Evolutionary conservation across 2,888 invertebrate genomes (phyloP).

Genomic region (Oligia latruncula): DNA sequence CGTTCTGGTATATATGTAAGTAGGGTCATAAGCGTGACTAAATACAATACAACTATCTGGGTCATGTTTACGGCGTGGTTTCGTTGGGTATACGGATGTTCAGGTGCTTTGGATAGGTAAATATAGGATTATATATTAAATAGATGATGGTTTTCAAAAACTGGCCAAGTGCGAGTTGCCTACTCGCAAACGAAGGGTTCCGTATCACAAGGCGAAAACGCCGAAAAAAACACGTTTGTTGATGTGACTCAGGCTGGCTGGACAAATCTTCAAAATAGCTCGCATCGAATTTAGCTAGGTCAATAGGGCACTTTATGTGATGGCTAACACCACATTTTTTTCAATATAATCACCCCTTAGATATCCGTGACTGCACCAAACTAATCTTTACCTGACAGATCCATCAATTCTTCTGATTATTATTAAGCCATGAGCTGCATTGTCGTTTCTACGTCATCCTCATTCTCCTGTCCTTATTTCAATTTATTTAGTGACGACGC

Average conservation of each 20-base stretch:
- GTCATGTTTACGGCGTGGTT: slow-evolving; percentile 35
- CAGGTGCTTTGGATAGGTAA: background rate
- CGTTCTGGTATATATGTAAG: background rate
- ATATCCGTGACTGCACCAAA: background rate
- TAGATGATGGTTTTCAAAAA: background rate
- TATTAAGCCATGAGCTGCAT: background rate
- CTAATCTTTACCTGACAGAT: background rate
- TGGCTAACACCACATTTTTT: too few relatives aligned
- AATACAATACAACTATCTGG: slow-evolving; percentile 48
- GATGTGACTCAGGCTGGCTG: too few relatives aligned
- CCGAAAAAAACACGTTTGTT: too few relatives aligned
- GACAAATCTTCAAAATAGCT: too few relatives aligned
- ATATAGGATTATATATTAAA: background rate
- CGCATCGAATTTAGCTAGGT: too few relatives aligned
- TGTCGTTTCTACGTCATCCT: background rate
- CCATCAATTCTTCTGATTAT: background rate
- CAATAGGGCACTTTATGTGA: too few relatives aligned
- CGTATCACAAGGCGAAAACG: too few relatives aligned
- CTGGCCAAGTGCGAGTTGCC: too few relatives aligned
- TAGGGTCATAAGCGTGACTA: slow-evolving; percentile 45
- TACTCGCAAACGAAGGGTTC: too few relatives aligned
- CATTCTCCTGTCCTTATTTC: rapidly evolving
- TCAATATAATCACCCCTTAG: too few relatives aligned
- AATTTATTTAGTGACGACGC: background rate
- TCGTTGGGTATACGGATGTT: slow-evolving; percentile 9